A percentile compares a stretch with the other conserved stretches of the same genome.
These are phyloP conservation scores for Archilochus colubris DNA, from an alignment of 2,113 vertebrate species.

Conservation along the genomic window DNA sequence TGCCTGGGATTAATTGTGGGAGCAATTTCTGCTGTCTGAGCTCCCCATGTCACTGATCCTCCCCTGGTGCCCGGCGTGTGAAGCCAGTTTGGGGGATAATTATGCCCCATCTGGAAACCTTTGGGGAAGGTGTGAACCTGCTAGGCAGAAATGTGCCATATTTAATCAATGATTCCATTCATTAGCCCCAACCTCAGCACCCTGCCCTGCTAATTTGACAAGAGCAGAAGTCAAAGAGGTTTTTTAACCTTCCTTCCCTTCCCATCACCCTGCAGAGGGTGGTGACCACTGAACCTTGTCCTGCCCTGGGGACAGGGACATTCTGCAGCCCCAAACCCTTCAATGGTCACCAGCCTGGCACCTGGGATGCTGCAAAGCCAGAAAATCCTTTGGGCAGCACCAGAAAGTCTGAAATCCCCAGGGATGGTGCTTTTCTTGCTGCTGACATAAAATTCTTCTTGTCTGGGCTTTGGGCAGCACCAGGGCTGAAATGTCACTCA, in stretches of 20 bases:
- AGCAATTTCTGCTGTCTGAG: conserved; percentile 17
- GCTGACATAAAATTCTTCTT: fast-evolving
- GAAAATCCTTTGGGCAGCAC: not conserved
- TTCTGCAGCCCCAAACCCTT: not conserved
- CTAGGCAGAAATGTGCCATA: conserved; percentile 27
- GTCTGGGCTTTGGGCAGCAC: too few relatives aligned
- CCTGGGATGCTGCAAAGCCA: not conserved
- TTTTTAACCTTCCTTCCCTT: not conserved
- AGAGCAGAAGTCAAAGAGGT: not conserved
- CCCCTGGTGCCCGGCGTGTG: not conserved
- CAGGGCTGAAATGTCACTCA: not conserved
- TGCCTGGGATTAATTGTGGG: conserved; percentile 36
- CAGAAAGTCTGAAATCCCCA: not conserved
- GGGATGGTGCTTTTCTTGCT: not conserved
- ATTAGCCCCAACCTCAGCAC: not conserved
- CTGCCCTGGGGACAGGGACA: not conserved
- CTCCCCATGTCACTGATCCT: not conserved
- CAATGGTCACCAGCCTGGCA: fast-evolving
- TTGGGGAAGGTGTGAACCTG: conserved; percentile 52
- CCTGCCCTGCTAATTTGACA: conserved; percentile 13
- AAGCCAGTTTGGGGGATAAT: conserved; percentile 36
- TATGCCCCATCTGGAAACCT: conserved; percentile 53
- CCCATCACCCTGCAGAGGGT: not conserved
- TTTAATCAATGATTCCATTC: conserved; percentile 63
- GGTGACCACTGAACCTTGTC: not conserved